Evolutionary conservation across 2,888 invertebrate species (phyloP).

Genomic region (Leptinotarsa tumamoca): DNA sequence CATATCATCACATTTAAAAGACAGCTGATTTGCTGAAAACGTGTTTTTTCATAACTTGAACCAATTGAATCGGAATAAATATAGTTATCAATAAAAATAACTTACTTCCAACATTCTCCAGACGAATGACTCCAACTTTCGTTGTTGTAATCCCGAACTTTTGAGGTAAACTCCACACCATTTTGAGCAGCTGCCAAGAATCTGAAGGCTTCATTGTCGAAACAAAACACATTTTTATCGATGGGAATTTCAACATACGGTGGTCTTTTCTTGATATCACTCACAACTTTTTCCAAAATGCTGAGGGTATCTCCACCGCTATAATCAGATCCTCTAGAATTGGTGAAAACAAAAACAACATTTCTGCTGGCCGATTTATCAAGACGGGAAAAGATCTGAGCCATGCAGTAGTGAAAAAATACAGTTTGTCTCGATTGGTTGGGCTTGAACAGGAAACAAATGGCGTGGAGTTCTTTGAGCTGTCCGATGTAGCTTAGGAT

Average conservation of each 20-base stretch:
- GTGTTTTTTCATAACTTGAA: no score
- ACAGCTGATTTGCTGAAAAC: no score
- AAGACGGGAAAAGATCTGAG: conserved; percentile 60
- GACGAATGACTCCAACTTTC: conserved; percentile 52
- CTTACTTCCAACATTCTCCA: conserved; percentile 54
- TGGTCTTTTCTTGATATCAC: conserved; percentile 50
- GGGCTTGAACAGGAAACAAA: conserved; percentile 58
- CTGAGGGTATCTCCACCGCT: conserved; percentile 55
- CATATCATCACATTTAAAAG: no score
- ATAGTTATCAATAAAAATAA: conserved; percentile 1
- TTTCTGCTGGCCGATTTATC: conserved; percentile 60
- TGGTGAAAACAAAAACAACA: conserved; percentile 61
- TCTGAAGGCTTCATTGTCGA: conserved; percentile 62
- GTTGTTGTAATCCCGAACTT: conserved; percentile 33
- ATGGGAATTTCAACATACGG: conserved; percentile 50
- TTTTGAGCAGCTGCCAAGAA: conserved; percentile 57
- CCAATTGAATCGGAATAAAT: no score
- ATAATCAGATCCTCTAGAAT: conserved; percentile 47
- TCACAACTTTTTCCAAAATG: conserved; percentile 51
- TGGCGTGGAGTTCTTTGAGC: conserved; percentile 58
- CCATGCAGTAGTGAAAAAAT: conserved; percentile 60
- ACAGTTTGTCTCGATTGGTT: conserved; percentile 56
- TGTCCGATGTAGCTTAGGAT: conserved; percentile 57
- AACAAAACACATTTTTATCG: conserved; percentile 58
- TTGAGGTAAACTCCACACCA: conserved; percentile 43